Evolutionary conservation across 2,797 vertebrate genomes (phyloP).

Genomic region (Gallirallus australis): DNA sequence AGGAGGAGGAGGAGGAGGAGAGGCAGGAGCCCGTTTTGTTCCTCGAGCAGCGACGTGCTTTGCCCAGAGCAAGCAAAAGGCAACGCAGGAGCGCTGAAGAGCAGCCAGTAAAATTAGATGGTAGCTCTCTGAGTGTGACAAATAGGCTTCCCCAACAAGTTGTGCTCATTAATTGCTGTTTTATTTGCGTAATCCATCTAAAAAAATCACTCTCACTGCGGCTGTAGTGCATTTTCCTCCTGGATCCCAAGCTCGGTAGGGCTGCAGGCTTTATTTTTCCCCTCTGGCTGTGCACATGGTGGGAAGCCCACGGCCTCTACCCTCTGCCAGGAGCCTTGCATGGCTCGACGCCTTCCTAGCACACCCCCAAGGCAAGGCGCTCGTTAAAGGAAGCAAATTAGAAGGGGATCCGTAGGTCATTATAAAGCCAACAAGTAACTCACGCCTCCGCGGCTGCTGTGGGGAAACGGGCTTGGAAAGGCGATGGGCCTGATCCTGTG

Average conservation of each 20-base stretch:
- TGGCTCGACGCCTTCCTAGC: neutral
- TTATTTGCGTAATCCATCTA: slow-evolving; percentile 68
- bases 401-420: neutral
- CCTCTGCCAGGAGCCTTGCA: neutral
- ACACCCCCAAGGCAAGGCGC: neutral
- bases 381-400: slow-evolving; percentile 37
- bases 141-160: slow-evolving; percentile 54
- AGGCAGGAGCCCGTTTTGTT: slow-evolving; percentile 7
- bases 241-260: neutral
- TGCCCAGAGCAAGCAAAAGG: slow-evolving; percentile 64
- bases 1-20: neutral
- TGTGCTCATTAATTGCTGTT: slow-evolving; percentile 64
- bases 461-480: neutral
- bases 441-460: neutral
- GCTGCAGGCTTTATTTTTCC: neutral
- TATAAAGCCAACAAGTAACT: neutral
- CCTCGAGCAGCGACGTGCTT: slow-evolving; percentile 58
- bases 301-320: neutral
- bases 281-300: neutral
- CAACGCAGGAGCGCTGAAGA: slow-evolving; percentile 56
- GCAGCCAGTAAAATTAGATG: slow-evolving; percentile 59
- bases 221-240: slow-evolving; percentile 8
- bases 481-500: neutral
- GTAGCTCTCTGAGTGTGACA: slow-evolving; percentile 61
- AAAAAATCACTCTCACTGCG: slow-evolving; percentile 17